phyloP scores from a whole-genome alignment of 2,113 vertebrate genomes.

The Cavia porcellus region DNA sequence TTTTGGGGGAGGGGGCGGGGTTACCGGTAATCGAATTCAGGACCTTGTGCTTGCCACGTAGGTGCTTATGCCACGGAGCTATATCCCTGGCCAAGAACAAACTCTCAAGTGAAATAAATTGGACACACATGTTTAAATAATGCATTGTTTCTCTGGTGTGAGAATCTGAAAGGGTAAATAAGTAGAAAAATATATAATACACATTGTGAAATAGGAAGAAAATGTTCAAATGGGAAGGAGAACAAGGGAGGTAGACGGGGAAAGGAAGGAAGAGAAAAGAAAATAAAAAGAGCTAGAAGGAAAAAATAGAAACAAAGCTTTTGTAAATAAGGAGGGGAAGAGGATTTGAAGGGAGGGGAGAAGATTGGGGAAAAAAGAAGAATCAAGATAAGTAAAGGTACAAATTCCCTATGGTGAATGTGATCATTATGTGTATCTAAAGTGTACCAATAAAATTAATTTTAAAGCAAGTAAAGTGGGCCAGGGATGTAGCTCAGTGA shows the following conservation, averaged over 20 bases:
- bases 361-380: neutral
- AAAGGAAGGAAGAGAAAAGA: too few species aligned
- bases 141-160: neutral
- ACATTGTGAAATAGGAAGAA: neutral
- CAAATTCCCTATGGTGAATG: neutral
- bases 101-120: neutral
- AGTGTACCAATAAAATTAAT: neutral
- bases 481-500: neutral
- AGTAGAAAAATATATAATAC: neutral
- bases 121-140: neutral
- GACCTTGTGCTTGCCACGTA: too few species aligned
- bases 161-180: neutral
- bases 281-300: neutral
- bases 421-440: neutral
- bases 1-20: too few species aligned
- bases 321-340: neutral
- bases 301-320: neutral
- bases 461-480: neutral
- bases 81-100: too few species aligned
- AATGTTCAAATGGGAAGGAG: neutral
- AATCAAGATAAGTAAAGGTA: neutral
- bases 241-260: neutral
- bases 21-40: too few species aligned
- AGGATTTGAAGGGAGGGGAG: neutral
- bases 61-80: too few species aligned